Evolutionary conservation across 2,113 vertebrate species (phyloP).

Genomic region (Sphyrna mokarran): DNA sequence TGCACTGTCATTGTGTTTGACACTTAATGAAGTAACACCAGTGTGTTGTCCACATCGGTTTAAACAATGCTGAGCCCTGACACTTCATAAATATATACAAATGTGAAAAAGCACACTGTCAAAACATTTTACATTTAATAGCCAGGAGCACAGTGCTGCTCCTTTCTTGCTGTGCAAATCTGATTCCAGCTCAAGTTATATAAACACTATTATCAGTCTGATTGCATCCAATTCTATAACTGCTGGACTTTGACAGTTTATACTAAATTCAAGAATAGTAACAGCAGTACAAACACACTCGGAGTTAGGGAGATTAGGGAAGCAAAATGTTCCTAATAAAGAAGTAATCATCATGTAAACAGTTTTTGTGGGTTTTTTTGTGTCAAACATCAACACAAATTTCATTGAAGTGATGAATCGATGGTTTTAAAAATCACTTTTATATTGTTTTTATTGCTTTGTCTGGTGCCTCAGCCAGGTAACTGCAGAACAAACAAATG

Average conservation of each 20-base stretch:
- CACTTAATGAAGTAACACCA: not conserved
- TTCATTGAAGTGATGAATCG: not conserved
- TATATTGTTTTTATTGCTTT: not conserved
- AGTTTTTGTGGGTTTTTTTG: not conserved
- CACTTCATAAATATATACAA: not conserved
- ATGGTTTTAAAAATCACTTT: not conserved
- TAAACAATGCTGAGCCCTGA: not conserved
- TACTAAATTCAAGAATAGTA: not conserved
- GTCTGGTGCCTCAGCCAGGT: not conserved
- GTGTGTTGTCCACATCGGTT: not conserved
- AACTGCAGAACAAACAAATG: not conserved
- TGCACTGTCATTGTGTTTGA: not conserved
- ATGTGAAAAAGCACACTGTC: not conserved
- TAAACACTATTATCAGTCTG: not conserved
- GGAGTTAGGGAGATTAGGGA: not conserved
- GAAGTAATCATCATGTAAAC: not conserved
- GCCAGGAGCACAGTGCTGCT: not conserved
- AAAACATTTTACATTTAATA: not conserved
- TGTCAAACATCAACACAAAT: not conserved
- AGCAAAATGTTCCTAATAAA: not conserved
- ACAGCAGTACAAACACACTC: not conserved
- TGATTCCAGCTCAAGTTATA: not conserved
- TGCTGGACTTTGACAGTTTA: not conserved
- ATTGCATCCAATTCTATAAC: not conserved
- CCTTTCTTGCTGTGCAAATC: not conserved